Base-by-base conservation (phyloP, 2,797 vertebrate genomes). In the Dendrocincla fuliginosa region DNA sequence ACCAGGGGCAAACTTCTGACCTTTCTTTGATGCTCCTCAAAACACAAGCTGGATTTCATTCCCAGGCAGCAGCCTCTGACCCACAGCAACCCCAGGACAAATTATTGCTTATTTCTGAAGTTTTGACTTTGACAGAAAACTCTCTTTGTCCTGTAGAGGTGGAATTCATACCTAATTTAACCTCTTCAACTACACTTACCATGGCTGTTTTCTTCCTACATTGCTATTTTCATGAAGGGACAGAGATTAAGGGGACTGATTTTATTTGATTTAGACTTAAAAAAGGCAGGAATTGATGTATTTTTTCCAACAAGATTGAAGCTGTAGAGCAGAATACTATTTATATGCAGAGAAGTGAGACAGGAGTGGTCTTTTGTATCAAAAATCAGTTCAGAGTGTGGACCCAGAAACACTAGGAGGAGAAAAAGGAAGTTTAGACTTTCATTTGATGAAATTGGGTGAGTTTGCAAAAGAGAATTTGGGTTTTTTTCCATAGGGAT, bases 221-320 rank as follows among this genome's bases (percentile, higher is more conserved):
- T 41, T 41, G 41, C 42, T 17, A 42, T 42, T 42, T 42, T 42
- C 42, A 60, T 73, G 44, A 90, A 84, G 94, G 39, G 35, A 69
- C 19, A 85, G 24, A 46, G 64, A 27, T 69, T 35, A 77, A 63
- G 65, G 73, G 18, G 11, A 41, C 16, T 67, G 18, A 47, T 75
- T 87, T 94, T 28, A 44, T 84, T 75, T 97, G 88, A 84, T 88
- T 93, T 91, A 86, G 14, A 55, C 91, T 88, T 90, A n/a, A 80
- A 92, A 90, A 77, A 86, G 11, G 17, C 37, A 67, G 13, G 75
- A 93, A 76, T 87, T 10, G 46, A 52, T 88, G 10, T 52, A 59
- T 83, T 89, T 77, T 63, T 37, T 86, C 89, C 57, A 73, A 46
- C 23, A 63, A 77, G 70, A 85, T 44, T 74, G 74, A 94, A 94